Conservation (phyloP, 2,797 vertebrate genomes). For the Manis javanica region DNA sequence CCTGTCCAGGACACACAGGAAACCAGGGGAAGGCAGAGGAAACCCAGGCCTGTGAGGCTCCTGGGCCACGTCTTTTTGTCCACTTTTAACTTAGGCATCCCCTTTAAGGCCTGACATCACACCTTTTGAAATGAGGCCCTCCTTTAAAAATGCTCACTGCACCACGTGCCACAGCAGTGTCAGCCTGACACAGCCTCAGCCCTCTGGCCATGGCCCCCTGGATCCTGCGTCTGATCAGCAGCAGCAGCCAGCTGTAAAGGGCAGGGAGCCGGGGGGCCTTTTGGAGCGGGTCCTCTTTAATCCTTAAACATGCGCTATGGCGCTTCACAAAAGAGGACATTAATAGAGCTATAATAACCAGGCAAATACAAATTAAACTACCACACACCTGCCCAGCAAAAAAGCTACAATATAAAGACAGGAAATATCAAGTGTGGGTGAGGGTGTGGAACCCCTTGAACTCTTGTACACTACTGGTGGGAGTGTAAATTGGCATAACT, state of each 20-base stretch:
- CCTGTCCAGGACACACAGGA: accelerated
- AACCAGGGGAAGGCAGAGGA: neutral
- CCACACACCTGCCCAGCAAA: neutral
- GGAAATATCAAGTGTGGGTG: neutral
- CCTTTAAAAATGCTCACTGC: neutral
- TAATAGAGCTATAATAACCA: neutral
- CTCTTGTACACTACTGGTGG: neutral
- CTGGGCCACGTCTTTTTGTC: neutral
- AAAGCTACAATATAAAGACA: neutral
- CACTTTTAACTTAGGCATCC: neutral
- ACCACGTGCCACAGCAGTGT: accelerated
- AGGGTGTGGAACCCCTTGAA: neutral
- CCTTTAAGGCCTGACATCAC: neutral
- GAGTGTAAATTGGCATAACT: neutral
- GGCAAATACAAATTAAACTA: neutral
- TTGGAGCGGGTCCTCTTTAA: neutral
- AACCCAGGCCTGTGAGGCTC: neutral
- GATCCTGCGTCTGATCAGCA: neutral
- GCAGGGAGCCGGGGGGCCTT: neutral
- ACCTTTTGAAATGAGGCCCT: neutral
- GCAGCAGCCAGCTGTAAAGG: too few species aligned
- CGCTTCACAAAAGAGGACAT: neutral
- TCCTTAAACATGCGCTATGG: neutral
- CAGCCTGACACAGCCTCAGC: neutral
- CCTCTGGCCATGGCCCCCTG: neutral